phyloP scores from a whole-genome alignment of 2,797 vertebrate genomes.

The Neosilurus mollespiculum region DNA sequence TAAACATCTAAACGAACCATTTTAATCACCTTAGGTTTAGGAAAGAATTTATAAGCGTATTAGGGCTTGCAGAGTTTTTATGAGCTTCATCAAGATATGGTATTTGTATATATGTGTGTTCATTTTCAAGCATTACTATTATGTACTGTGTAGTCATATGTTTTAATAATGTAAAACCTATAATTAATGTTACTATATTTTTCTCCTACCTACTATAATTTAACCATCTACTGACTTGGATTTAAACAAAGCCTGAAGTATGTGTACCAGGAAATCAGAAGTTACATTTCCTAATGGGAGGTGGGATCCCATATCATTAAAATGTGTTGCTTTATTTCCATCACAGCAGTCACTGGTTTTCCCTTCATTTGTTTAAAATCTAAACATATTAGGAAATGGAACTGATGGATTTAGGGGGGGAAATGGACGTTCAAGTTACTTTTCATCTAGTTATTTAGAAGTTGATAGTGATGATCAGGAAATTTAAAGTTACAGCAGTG shows the following conservation, averaged over 20 bases:
- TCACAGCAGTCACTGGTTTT: constrained; percentile 22
- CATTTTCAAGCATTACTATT: constrained; percentile 2
- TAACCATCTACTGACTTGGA: constrained; percentile 28
- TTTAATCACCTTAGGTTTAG: constrained; percentile 55
- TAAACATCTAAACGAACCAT: constrained; percentile 49
- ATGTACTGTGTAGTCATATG: neutral
- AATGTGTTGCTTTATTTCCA: constrained; percentile 29
- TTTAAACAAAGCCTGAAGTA: constrained; percentile 24
- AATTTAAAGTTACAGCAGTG: constrained; percentile 9
- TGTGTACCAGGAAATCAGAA: constrained; percentile 32
- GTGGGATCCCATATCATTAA: constrained; percentile 25
- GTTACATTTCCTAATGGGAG: constrained; percentile 30
- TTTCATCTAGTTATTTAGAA: constrained; percentile 10
- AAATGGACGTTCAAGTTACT: neutral
- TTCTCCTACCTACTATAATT: constrained; percentile 33
- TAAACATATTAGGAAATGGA: constrained; percentile 24
- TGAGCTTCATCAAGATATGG: constrained; percentile 22
- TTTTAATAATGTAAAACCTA: neutral
- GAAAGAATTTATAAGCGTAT: constrained; percentile 55
- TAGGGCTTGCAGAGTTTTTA: constrained; percentile 45
- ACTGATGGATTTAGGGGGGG: neutral
- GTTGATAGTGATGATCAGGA: constrained; percentile 10
- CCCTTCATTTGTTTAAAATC: neutral
- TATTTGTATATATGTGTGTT: constrained; percentile 25
- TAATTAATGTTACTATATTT: constrained; percentile 6